A percentile compares a stretch with the other conserved stretches of the same genome.
Conservation (phyloP, 2,888 invertebrate genomes). For the Drosophila rellima region DNA sequence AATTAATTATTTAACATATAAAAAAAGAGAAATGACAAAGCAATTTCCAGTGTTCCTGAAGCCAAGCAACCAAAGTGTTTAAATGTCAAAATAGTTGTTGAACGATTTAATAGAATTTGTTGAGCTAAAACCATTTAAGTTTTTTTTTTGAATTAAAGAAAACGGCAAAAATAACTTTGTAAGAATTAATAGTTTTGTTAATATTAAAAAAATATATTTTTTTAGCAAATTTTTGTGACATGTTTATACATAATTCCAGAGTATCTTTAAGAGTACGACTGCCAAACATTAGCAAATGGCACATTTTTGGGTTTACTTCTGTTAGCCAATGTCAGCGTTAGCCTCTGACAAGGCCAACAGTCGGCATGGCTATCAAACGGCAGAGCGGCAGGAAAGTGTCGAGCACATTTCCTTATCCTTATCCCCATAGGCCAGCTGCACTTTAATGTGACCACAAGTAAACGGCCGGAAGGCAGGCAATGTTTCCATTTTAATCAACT, state of each 20-base stretch:
- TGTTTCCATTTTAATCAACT: slow-evolving; percentile 53
- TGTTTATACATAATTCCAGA: too few relatives aligned
- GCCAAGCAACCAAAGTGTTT: too few relatives aligned
- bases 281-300: slow-evolving; percentile 2
- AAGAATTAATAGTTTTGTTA: too few relatives aligned
- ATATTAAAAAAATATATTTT: too few relatives aligned
- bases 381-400: slow-evolving; percentile 1
- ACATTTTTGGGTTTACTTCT: neutral
- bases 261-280: neutral
- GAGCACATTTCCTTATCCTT: neutral
- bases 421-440: slow-evolving; percentile 25
- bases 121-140: neutral
- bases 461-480: slow-evolving; percentile 14
- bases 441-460: slow-evolving; percentile 8
- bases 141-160: neutral
- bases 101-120: neutral
- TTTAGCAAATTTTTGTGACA: too few relatives aligned
- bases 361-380: slow-evolving; percentile 4
- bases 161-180: too few relatives aligned
- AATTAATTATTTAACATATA: neutral
- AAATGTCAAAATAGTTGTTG: neutral
- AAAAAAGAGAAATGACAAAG: neutral
- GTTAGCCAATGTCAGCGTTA: slow-evolving; percentile 4
- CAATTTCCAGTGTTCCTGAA: neutral
- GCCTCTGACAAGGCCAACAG: slow-evolving; percentile 12